A percentile compares a stretch with the other conserved stretches of the same genome.
These are phyloP conservation scores for Clanis bilineata DNA, from an alignment of 2,888 invertebrate genomes.

Conservation along the genomic window DNA sequence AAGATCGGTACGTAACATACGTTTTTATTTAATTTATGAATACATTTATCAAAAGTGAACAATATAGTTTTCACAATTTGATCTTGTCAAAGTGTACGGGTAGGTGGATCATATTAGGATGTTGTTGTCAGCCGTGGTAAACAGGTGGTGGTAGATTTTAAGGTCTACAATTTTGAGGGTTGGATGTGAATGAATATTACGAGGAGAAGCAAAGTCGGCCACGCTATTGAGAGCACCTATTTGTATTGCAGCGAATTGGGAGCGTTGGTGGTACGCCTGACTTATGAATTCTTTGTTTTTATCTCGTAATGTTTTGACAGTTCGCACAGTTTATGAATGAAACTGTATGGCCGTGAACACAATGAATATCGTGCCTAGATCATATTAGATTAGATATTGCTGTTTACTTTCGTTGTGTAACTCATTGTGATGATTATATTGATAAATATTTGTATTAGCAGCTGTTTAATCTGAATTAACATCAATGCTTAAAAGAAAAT, in stretches of 20 bases:
- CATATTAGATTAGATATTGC: constrained; percentile 62
- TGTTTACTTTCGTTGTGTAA: constrained; percentile 40
- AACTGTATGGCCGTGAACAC: constrained; percentile 67
- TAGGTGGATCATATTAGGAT: constrained; percentile 26
- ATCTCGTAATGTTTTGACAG: constrained; percentile 68
- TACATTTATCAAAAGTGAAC: neutral
- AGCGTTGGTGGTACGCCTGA: constrained; percentile 30
- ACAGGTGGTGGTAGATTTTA: constrained; percentile 75
- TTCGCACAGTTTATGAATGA: constrained; percentile 76
- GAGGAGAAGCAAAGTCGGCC: constrained; percentile 31
- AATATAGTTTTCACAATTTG: neutral
- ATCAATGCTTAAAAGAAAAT: neutral
- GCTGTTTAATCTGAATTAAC: neutral
- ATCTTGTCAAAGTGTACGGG: neutral
- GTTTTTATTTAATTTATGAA: constrained; percentile 29
- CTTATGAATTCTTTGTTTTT: constrained; percentile 64
- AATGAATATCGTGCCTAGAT: constrained; percentile 68
- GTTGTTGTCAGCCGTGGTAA: constrained; percentile 70
- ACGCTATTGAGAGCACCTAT: constrained; percentile 27
- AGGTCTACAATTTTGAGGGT: constrained; percentile 45
- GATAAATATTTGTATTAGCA: constrained; percentile 11
- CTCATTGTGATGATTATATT: constrained; percentile 20
- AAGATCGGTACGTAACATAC: constrained; percentile 91
- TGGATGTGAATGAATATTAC: constrained; percentile 54
- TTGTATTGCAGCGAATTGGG: constrained; percentile 28